Evolutionary conservation across 2,113 vertebrate species (phyloP).

Genomic region (Clupea harengus): DNA sequence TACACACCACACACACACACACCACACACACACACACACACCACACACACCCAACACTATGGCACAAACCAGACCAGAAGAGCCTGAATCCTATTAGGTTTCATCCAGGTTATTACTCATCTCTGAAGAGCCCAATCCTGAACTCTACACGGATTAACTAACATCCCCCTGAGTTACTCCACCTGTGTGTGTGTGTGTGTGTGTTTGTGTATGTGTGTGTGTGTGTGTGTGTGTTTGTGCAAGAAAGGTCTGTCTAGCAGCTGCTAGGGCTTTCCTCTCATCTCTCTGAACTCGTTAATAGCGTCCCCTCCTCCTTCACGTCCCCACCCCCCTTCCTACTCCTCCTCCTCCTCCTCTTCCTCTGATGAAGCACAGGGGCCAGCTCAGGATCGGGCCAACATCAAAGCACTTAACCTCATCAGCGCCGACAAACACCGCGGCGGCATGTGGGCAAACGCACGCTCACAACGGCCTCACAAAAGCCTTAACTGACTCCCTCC

Average conservation of each 20-base stretch:
- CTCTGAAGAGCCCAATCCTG: not conserved
- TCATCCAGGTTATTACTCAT: not conserved
- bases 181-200: conserved; percentile 47
- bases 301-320: conserved; percentile 28
- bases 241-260: conserved; percentile 34
- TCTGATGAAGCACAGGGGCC: not conserved
- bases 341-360: conserved; percentile 17
- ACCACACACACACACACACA: not conserved
- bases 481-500: conserved; percentile 49
- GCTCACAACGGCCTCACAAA: too few relatives aligned
- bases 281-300: conserved; percentile 42
- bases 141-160: conserved; percentile 42
- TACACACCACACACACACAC: not conserved
- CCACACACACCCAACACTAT: not conserved
- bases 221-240: conserved; percentile 16
- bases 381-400: conserved; percentile 58
- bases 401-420: conserved; percentile 72
- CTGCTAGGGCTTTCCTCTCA: conserved; percentile 54
- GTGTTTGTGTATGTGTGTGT: conserved; percentile 4
- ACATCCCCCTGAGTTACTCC: conserved; percentile 45
- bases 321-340: not conserved
- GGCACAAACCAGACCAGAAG: not conserved
- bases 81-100: not conserved
- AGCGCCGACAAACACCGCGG: conserved; percentile 49
- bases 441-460: too few relatives aligned